Percentiles rank a stretch among this genome's conserved stretches.
phyloP scores from a whole-genome alignment of 1,140 invertebrate genomes.

The Copidosoma floridanum region DNA sequence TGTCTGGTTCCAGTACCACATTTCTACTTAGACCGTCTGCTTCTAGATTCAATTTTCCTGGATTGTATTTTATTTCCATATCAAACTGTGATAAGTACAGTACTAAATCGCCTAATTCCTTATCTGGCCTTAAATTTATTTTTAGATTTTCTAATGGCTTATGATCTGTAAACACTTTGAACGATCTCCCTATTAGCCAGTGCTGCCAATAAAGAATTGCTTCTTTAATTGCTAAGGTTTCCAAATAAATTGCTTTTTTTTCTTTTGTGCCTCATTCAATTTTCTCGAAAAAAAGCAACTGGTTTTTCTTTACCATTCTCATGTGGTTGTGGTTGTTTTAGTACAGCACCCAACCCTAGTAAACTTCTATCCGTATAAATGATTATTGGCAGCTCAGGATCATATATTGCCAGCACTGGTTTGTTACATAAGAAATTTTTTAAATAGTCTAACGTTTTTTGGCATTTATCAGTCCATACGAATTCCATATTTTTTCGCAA shows the following conservation, averaged over 20 bases:
- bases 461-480: conserved; percentile 16
- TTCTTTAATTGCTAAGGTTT: conserved; percentile 7
- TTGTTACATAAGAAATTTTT: conserved; percentile 19
- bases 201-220: conserved; percentile 5
- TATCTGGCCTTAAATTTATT: conserved; percentile 1
- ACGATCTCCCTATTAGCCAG: neutral
- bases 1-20: conserved; percentile 20
- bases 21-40: conserved; percentile 32
- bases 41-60: conserved; percentile 28
- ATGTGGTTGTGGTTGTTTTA: conserved; percentile 27
- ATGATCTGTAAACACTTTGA: neutral
- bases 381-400: conserved; percentile 24
- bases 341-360: conserved; percentile 28
- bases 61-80: conserved; percentile 27
- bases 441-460: conserved; percentile 18
- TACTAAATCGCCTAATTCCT: neutral
- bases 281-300: no score
- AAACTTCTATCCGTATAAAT: conserved; percentile 31
- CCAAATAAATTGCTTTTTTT: no score
- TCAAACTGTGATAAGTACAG: conserved; percentile 5
- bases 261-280: no score
- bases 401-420: conserved; percentile 26
- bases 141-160: conserved; percentile 8
- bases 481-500: conserved; percentile 25
- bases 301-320: no score